These are phyloP conservation scores for Poecilia gillii DNA, from an alignment of 2,797 vertebrate genomes.

Conservation along the genomic window DNA sequence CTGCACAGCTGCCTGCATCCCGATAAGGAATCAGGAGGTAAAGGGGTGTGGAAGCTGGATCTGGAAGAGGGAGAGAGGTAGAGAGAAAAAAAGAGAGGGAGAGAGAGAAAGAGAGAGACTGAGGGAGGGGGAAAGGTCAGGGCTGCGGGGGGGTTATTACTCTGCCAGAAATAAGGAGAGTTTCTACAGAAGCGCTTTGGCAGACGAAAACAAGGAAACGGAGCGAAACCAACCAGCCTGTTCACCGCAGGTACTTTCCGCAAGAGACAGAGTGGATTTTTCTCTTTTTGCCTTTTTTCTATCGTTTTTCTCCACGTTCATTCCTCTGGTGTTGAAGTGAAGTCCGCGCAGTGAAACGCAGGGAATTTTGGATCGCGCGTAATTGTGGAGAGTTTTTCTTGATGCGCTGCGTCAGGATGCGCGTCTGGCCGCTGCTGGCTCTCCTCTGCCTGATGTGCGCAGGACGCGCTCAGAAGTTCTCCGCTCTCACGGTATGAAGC, in stretches of 20 bases:
- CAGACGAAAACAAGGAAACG: slow-evolving; percentile 65
- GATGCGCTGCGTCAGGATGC: slow-evolving; percentile 79
- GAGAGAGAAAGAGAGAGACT: slow-evolving; percentile 61
- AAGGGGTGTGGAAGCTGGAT: slow-evolving; percentile 70
- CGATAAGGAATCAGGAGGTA: slow-evolving; percentile 78
- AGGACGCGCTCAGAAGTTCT: slow-evolving; percentile 84
- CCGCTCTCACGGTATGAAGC: slow-evolving; percentile 85
- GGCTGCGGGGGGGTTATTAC: slow-evolving; percentile 66
- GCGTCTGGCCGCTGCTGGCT: slow-evolving; percentile 75
- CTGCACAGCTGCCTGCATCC: slow-evolving; percentile 74
- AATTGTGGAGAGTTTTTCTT: slow-evolving; percentile 68
- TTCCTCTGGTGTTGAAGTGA: slow-evolving; percentile 13
- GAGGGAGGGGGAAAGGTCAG: slow-evolving; percentile 77
- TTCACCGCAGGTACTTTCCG: slow-evolving; percentile 17
- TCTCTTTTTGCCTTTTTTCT: neutral
- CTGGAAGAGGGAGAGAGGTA: slow-evolving; percentile 31
- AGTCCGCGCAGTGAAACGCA: slow-evolving; percentile 23
- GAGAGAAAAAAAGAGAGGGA: slow-evolving; percentile 70
- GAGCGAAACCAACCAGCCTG: slow-evolving; percentile 55
- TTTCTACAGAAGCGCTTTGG: slow-evolving; percentile 66
- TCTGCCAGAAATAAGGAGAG: slow-evolving; percentile 74
- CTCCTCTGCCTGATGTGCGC: slow-evolving; percentile 79
- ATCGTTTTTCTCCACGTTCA: neutral
- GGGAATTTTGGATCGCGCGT: slow-evolving; percentile 66
- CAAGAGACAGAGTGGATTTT: slow-evolving; percentile 52